Evolutionary conservation across 2,797 vertebrate species (phyloP), one percentile per base, ranked within the genome.

Genomic region (Adelosebastes latens): DNA sequence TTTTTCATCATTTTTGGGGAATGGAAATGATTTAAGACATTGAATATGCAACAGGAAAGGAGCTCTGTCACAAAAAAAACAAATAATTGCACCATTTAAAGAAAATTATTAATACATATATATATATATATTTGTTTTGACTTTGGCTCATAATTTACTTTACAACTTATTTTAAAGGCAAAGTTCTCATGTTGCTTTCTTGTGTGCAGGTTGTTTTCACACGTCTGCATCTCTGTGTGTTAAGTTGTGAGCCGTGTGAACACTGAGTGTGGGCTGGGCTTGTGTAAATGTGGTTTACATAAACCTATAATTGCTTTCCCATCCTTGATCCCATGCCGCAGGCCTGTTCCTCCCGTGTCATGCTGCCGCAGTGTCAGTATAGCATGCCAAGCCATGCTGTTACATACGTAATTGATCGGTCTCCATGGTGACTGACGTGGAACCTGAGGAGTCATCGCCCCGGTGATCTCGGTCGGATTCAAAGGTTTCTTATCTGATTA

Each of bases 281-380:
- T 68, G 76, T 81, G 62, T 80, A 56, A 71, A 81, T 83, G 73
- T 58, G 69, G 61, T 87, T 85, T 71, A 62, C 59, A 80, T 72
- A 63, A 83, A 82, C 79, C 82, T 73, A 68, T 82, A 78, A 90
- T 90, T 76, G 79, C 81, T 82, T 69, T 81, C 68, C 18, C 71
- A 65, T 80, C 59, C 46, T 60, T 72, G 56, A 76, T 86, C 55
- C 20, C 3, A 49, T 8, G 67, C 77, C 56, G 49, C 67, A 1
- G 80, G 84, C 85, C 80, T 74, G 27, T 85, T 85, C 77, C 72
- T 85, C 60, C 66, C 5, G 13, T 66, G 73, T 83, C 78, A 67
- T 24, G 13, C 77, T 75, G 58, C 46, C 36, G 11, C 73, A 71
- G 63, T 77, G 86, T 83, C 88, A 72, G 82, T 72, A 46, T 18